Base-by-base conservation (phyloP, 2,113 vertebrate genomes). In the Crotophaga sulcirostris region DNA sequence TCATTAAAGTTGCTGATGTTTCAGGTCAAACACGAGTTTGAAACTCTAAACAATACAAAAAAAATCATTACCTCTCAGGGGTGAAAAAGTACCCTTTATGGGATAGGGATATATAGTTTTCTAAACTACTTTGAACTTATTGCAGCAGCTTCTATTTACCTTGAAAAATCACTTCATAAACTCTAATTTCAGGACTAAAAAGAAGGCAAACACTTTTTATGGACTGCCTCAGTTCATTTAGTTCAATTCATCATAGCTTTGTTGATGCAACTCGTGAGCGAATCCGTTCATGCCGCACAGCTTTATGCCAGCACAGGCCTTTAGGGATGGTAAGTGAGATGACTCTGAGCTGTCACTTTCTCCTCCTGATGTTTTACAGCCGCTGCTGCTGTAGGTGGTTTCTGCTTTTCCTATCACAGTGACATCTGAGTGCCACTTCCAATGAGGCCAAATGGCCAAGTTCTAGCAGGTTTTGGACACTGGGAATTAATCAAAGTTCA, bases 401-500 rank as follows among this genome's bases (percentile, higher is more conserved):
- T 80, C 93, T 93, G 94, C 94, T 89, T 84, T 91, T 66, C 82
- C 85, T 84, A 75, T 84, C 93, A 16, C 4, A 1, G 75, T 74
- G 96, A 96, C 96, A 96, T 92, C 85, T 47, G 79, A 95, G 93
- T 45, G 88, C 85, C 4, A 24, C 96, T 83, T 38, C 28, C 93
- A 66, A 34, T 7, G 79, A 93, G 87, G 87, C 93, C 96, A 96
- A 95, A 96, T 94, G 96, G 96, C 96, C 93, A 83, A 83, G 96
- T 95, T 96, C 93, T 95, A 77, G 96, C 93, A 40, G 91, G 87
- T 82, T 93, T 88, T 62, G 94, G 96, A 87, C 94, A 78, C 91
- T 0, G 52, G 90, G 94, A 88, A 96, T 96, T 94, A 91, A 97
- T 96, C 94, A 93, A 96, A 96, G 96, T 94, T 95, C 92, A 94